phyloP scores from a whole-genome alignment of 2,888 invertebrate genomes.

The Eurois occulta region DNA sequence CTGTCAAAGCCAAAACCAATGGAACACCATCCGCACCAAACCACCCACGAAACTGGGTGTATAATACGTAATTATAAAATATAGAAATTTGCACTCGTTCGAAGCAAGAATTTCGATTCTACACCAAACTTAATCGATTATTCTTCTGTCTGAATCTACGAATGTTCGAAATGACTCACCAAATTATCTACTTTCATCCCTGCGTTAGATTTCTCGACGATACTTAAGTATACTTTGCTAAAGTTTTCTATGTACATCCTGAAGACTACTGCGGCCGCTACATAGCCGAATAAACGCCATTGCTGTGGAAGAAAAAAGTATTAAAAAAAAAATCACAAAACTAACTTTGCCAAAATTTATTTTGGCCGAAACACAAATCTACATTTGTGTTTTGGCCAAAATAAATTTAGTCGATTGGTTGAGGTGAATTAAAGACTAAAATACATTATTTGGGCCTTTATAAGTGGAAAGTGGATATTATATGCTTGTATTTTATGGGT shows the following conservation, averaged over 20 bases:
- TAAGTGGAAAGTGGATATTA: too few relatives aligned
- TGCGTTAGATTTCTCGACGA: conserved; percentile 92
- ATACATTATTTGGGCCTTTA: too few relatives aligned
- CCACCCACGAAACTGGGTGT: background rate
- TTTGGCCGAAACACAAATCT: too few relatives aligned
- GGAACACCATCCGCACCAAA: too few relatives aligned
- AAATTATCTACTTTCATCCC: conserved; percentile 87
- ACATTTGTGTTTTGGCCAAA: too few relatives aligned
- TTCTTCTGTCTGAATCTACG: background rate
- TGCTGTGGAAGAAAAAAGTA: too few relatives aligned
- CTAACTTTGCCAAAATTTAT: too few relatives aligned
- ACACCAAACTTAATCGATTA: background rate
- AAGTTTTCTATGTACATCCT: conserved; percentile 92
- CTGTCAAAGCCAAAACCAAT: background rate
- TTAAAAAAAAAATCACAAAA: too few relatives aligned
- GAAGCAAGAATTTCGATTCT: background rate
- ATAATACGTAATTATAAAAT: too few relatives aligned
- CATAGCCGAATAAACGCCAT: conserved; percentile 95
- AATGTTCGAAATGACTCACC: conserved; percentile 74
- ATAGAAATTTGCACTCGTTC: background rate
- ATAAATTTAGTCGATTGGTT: too few relatives aligned
- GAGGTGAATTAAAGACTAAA: too few relatives aligned
- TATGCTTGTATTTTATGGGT: too few relatives aligned
- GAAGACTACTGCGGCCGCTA: conserved; percentile 93
- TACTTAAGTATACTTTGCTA: conserved; percentile 91